Conservation (phyloP, 2,113 vertebrate species). For the Tichodroma muraria region DNA sequence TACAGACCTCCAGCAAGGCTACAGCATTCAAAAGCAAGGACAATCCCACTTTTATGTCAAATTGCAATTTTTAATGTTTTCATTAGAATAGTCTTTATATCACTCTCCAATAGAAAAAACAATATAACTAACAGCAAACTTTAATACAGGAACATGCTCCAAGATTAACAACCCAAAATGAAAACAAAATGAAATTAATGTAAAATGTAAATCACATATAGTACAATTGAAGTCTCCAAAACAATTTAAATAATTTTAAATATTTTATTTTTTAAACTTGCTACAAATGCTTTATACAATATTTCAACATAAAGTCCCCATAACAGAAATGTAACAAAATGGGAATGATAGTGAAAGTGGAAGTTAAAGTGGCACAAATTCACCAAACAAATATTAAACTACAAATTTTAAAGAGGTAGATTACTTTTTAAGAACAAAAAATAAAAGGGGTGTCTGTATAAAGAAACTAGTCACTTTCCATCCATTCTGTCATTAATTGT, state of each 20-base stretch:
- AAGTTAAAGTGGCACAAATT: slow-evolving; percentile 77
- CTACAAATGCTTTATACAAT: slow-evolving; percentile 89
- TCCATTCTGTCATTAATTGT: slow-evolving; percentile 26
- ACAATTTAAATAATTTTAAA: slow-evolving; percentile 97
- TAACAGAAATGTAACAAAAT: slow-evolving; percentile 77
- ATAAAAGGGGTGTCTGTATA: slow-evolving; percentile 35
- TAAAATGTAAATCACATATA: slow-evolving; percentile 83
- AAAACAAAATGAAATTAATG: slow-evolving; percentile 66
- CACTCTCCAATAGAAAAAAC: slow-evolving; percentile 77
- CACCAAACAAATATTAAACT: slow-evolving; percentile 75
- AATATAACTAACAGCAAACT: slow-evolving; percentile 73
- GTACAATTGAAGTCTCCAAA: slow-evolving; percentile 83
- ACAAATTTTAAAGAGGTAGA: slow-evolving; percentile 83
- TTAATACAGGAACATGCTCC: slow-evolving; percentile 80
- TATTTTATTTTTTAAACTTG: slow-evolving; percentile 85
- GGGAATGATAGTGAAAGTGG: slow-evolving; percentile 80
- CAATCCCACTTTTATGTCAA: slow-evolving; percentile 71
- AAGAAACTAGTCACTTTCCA: slow-evolving; percentile 57
- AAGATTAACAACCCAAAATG: slow-evolving; percentile 76
- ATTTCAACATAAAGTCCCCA: slow-evolving; percentile 75
- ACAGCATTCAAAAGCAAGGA: slow-evolving; percentile 66
- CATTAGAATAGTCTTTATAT: slow-evolving; percentile 85
- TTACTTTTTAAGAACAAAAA: slow-evolving; percentile 73
- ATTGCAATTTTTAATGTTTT: slow-evolving; percentile 85
- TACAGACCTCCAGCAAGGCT: slow-evolving; percentile 38